Percentiles rank a stretch among this genome's conserved stretches.
These are phyloP conservation scores for Rhabdomys dilectus DNA, from an alignment of 2,113 vertebrate genomes.

Conservation along the genomic window DNA sequence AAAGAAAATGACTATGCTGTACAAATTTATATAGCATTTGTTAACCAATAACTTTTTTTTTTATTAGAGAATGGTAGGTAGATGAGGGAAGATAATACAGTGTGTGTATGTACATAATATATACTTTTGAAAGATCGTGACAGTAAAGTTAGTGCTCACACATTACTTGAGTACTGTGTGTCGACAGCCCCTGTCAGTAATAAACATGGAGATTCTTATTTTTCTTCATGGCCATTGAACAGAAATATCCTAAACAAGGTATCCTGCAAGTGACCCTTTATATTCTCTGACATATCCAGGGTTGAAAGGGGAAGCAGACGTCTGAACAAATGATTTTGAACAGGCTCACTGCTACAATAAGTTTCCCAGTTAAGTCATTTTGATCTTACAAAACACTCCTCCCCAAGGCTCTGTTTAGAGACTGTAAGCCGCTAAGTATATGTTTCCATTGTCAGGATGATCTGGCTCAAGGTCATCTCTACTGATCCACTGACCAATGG, in stretches of 20 bases:
- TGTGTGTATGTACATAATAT: neutral
- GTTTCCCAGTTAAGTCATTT: neutral
- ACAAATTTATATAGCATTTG: slow-evolving; percentile 4
- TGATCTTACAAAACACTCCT: neutral
- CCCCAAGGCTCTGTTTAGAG: neutral
- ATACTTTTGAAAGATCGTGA: neutral
- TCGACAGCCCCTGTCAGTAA: neutral
- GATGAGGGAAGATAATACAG: neutral
- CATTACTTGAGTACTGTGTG: neutral
- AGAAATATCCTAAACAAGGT: neutral
- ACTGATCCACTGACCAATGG: neutral
- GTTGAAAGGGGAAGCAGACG: neutral
- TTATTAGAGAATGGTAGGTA: neutral
- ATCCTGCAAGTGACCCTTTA: neutral
- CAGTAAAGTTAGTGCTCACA: neutral
- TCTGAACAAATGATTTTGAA: neutral
- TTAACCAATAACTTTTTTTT: neutral
- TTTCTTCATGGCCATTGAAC: neutral
- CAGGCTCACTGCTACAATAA: neutral
- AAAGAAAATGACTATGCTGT: slow-evolving; percentile 19
- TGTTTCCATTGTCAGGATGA: neutral
- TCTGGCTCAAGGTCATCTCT: neutral
- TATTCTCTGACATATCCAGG: neutral
- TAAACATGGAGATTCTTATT: rapidly evolving
- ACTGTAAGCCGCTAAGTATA: neutral